Evolutionary conservation across 2,888 invertebrate genomes (phyloP).

Genomic region (Parthenolecanium corni): DNA sequence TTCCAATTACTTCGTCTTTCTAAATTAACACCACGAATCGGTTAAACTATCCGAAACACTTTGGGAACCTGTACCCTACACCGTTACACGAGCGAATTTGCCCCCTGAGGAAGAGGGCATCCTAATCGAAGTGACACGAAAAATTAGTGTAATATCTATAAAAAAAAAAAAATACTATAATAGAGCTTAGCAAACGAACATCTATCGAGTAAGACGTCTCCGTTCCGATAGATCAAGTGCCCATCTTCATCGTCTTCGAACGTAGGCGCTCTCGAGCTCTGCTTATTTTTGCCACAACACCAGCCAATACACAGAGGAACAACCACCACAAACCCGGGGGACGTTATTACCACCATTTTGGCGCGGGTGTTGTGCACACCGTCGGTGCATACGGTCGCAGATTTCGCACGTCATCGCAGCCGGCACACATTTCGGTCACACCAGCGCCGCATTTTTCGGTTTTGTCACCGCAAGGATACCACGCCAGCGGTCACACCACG

Average conservation of each 20-base stretch:
- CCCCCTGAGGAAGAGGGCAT: not conserved
- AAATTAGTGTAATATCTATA: constrained; percentile 1
- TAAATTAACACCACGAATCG: too few species aligned
- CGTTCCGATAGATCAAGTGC: constrained; percentile 98
- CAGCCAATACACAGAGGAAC: not conserved
- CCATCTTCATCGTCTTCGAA: constrained; percentile 99
- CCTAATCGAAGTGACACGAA: not conserved
- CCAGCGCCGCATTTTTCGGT: too few species aligned
- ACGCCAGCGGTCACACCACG: too few species aligned
- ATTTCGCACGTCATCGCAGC: not conserved
- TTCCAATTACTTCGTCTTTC: too few species aligned
- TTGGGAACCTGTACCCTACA: too few species aligned
- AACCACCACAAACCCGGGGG: not conserved
- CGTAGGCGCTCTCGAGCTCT: constrained; percentile 74
- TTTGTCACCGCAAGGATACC: too few species aligned
- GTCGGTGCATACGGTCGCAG: not conserved
- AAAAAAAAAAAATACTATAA: constrained; percentile 11
- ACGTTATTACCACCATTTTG: not conserved
- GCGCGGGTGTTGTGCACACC: not conserved
- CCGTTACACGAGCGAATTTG: too few species aligned
- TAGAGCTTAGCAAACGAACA: constrained; percentile 61
- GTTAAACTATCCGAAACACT: too few species aligned
- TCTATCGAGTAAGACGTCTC: constrained; percentile 98
- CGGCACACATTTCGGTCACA: not conserved
- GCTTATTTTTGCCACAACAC: constrained; percentile 39